Percentiles rank a stretch among this genome's conserved stretches.
Evolutionary conservation across 1,140 invertebrate genomes (phyloP).

Genomic region (Heliconius hermathena): DNA sequence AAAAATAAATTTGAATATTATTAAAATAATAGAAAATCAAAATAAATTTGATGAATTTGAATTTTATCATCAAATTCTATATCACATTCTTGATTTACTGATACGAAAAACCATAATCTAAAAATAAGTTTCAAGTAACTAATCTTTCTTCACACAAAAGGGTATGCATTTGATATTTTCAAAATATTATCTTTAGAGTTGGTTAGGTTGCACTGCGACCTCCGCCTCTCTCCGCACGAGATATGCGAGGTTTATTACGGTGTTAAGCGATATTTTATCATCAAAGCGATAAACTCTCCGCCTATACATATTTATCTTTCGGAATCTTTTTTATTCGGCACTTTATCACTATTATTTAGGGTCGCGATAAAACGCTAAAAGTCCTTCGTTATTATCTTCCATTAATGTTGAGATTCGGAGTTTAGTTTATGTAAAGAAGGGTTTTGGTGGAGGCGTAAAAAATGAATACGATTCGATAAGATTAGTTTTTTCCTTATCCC

Average conservation of each 20-base stretch:
- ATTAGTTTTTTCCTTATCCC: constrained; percentile 17
- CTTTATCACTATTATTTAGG: constrained; percentile 78
- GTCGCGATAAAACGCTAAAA: constrained; percentile 64
- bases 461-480: constrained; percentile 36
- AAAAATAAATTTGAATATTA: too few relatives aligned
- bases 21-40: too few relatives aligned
- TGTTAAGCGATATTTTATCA: constrained; percentile 72
- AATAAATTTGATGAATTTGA: too few relatives aligned
- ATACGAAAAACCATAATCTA: neutral
- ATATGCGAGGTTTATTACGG: constrained; percentile 64
- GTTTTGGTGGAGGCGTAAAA: constrained; percentile 28
- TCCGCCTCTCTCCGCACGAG: constrained; percentile 53
- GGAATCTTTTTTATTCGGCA: constrained; percentile 70
- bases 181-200: constrained; percentile 25
- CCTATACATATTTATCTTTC: constrained; percentile 65
- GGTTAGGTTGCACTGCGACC: constrained; percentile 35
- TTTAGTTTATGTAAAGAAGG: constrained; percentile 44
- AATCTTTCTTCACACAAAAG: constrained; percentile 21
- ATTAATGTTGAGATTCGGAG: constrained; percentile 43
- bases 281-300: constrained; percentile 58
- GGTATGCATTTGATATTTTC: constrained; percentile 16
- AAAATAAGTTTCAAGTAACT: constrained; percentile 2
- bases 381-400: constrained; percentile 40
- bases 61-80: neutral
- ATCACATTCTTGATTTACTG: constrained; percentile 1